phyloP scores from a whole-genome alignment of 1,140 invertebrate genomes.

The Agrypnia vestita region DNA sequence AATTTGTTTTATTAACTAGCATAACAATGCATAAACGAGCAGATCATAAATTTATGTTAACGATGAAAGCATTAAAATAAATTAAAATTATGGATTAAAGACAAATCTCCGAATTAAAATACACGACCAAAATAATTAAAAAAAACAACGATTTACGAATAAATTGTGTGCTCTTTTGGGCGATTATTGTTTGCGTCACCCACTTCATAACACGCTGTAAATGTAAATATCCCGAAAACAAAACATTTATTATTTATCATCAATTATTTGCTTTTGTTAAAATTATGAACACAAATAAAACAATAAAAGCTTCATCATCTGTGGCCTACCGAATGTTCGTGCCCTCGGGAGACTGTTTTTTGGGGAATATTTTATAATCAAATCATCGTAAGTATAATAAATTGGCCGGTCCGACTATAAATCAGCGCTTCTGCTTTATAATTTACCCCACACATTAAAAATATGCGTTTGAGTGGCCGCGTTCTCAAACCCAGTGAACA shows the following conservation, averaged over 20 bases:
- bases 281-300: slow-evolving; percentile 10
- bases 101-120: too few relatives aligned
- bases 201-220: too few relatives aligned
- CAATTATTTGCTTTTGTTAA: slow-evolving; percentile 9
- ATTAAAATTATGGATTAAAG: too few relatives aligned
- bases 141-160: too few relatives aligned
- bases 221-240: neutral
- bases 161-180: too few relatives aligned
- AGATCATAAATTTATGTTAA: too few relatives aligned
- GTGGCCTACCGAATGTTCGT: slow-evolving; percentile 16
- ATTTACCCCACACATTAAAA: slow-evolving; percentile 53
- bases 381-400: slow-evolving; percentile 57
- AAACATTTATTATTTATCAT: neutral
- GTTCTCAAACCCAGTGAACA: neutral
- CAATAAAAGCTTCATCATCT: slow-evolving; percentile 30
- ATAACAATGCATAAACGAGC: too few relatives aligned
- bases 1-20: too few relatives aligned
- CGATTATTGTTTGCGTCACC: too few relatives aligned
- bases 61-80: too few relatives aligned
- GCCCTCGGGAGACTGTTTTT: slow-evolving; percentile 39
- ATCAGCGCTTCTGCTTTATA: slow-evolving; percentile 54
- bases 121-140: too few relatives aligned
- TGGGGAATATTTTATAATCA: slow-evolving; percentile 55
- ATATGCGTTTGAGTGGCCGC: slow-evolving; percentile 38
- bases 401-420: slow-evolving; percentile 45